Percentiles rank a stretch among this genome's conserved stretches.
Evolutionary conservation across 2,113 vertebrate species (phyloP).

Genomic region (Hippocampus comes): DNA sequence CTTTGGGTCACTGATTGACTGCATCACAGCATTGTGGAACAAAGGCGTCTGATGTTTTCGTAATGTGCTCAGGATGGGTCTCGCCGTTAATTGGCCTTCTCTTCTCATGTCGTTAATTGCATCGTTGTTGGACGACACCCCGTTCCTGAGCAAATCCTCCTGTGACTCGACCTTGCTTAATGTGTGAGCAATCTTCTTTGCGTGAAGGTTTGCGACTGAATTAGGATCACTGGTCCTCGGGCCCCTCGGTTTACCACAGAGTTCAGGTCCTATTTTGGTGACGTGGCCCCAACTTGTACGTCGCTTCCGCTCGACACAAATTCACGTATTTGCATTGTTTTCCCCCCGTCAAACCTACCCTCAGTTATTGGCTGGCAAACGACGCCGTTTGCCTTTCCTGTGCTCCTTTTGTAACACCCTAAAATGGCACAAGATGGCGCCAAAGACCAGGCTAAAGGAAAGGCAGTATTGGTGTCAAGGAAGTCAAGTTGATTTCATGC

Average conservation of each 20-base stretch:
- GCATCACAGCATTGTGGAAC: conserved; percentile 52
- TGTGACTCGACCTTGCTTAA: background rate
- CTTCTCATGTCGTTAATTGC: conserved; percentile 31
- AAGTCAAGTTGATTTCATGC: no score
- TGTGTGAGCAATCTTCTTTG: background rate
- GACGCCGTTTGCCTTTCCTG: no score
- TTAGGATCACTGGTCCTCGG: background rate
- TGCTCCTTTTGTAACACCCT: no score
- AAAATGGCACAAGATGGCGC: no score
- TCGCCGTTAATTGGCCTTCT: conserved; percentile 27
- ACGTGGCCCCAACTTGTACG: no score
- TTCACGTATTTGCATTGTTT: no score
- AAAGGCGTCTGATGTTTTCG: conserved; percentile 60
- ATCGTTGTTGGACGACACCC: background rate
- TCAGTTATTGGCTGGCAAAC: no score
- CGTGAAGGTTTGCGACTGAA: background rate
- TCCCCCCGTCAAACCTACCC: no score
- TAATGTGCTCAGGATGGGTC: conserved; percentile 38
- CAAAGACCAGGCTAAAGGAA: no score
- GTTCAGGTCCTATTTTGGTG: background rate
- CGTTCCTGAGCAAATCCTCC: conserved; percentile 11
- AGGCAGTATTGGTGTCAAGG: no score
- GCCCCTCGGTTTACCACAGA: background rate
- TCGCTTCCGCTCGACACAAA: no score
- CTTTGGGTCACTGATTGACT: conserved; percentile 69